Evolutionary conservation across 2,113 vertebrate species (phyloP), one percentile per base, ranked within the genome.

Genomic region (Eulemur rufifrons): DNA sequence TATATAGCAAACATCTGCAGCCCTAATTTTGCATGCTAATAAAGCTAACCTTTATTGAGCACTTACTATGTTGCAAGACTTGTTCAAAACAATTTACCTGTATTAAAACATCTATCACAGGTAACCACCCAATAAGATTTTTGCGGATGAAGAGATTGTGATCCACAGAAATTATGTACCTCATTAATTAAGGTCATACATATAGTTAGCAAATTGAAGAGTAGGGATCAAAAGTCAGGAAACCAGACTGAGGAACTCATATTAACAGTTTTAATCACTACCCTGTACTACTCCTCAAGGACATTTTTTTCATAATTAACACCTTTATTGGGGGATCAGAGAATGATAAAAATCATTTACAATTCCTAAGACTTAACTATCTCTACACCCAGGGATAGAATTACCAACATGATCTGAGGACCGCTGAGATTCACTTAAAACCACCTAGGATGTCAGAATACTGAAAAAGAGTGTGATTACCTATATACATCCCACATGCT

Each of bases 161-260:
- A 50, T 21, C 2, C 17, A 91, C 9, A 83, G 34, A 74, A 86
- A 68, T 14, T 71, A 71, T 73, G 2, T 42, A 39, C 3, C n/a
- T 42, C 39, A 1, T 66, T 86, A 90, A 82, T 69, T 91, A 86
- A 80, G 15, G 56, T 80, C 85, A 94, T 34, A 76, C 85, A 94
- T 34, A 76, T 23, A 78, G 27, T 12, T 66, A 64, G 6, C 15
- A 83, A 66, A 39, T 78, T 25, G 20, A 52, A 78, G 20, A 64
- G 23, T 54, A 64, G 29, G 3, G 4, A 61, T 88, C 17, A 39
- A 56, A 95, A 85, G 52, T 90, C 47, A 81, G 6, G 37, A 74
- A 64, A 10, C 13, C 27, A 68, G 39, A 69, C 18, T 29, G 66
- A 66, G 27, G 34, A 76, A 86, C 7, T 14, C 42, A 17, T 27